Conservation (phyloP, 2,888 invertebrate genomes). For the Perdita meconis region DNA sequence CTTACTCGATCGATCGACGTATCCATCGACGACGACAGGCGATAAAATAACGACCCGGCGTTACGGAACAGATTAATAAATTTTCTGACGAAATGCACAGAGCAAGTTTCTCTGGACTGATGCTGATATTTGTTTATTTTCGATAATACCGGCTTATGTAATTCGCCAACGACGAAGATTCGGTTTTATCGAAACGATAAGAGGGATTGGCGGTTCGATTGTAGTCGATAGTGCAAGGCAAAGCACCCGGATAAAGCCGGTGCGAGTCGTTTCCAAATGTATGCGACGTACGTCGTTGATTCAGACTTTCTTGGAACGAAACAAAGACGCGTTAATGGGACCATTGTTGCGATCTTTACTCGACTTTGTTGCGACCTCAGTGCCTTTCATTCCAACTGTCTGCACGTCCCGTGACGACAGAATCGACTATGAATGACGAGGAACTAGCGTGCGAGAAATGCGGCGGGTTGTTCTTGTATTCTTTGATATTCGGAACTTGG, state of each 20-base stretch:
- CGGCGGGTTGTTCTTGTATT: no score
- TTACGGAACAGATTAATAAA: conserved; percentile 19
- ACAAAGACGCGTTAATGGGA: conserved; percentile 25
- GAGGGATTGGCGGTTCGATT: background rate
- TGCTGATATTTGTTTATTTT: no score
- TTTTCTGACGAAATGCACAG: background rate
- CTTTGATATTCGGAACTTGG: no score
- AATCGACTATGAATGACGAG: background rate
- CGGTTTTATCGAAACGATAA: conserved; percentile 20
- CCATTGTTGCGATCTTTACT: background rate
- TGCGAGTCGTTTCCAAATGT: conserved; percentile 2
- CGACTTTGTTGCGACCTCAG: background rate
- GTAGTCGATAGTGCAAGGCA: background rate
- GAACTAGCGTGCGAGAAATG: background rate
- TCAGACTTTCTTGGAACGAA: background rate
- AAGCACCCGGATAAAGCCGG: background rate
- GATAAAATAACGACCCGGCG: conserved; percentile 10
- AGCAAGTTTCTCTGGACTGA: no score
- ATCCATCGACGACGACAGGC: conserved; percentile 24
- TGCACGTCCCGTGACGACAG: background rate
- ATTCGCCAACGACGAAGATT: background rate
- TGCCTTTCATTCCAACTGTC: background rate
- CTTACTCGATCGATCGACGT: background rate
- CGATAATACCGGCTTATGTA: no score
- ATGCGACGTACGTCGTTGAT: background rate